phyloP scores from a whole-genome alignment of 92 coral and sea anemone genomes.

The Hydrozoanthus gracilis region DNA sequence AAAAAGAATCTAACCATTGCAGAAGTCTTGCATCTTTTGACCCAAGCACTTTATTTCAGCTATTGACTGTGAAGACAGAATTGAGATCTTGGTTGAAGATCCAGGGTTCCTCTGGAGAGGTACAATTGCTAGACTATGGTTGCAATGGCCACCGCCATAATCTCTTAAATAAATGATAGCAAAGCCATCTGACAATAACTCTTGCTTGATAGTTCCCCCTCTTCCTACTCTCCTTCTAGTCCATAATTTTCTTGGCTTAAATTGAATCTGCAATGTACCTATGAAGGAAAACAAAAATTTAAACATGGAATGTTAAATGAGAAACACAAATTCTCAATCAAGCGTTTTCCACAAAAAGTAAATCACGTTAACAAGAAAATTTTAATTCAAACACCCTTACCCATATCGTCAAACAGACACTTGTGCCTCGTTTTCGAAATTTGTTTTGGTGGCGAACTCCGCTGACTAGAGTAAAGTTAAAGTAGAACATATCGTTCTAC shows the following conservation, averaged over 20 bases:
- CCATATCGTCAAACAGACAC: too few species aligned
- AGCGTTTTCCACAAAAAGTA: background rate
- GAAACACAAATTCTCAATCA: background rate
- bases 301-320: background rate
- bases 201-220: background rate
- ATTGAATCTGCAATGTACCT: conserved; percentile 33
- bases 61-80: conserved; percentile 35
- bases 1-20: conserved; percentile 26
- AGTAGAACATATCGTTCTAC: too few species aligned
- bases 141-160: background rate
- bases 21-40: conserved; percentile 33
- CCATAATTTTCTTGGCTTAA: background rate
- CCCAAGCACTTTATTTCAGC: conserved; percentile 31
- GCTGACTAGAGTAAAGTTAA: too few species aligned
- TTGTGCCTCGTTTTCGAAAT: too few species aligned
- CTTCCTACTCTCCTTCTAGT: background rate
- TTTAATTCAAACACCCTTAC: too few species aligned
- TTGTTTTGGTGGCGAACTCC: too few species aligned
- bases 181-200: conserved; percentile 3
- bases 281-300: too few species aligned
- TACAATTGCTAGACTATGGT: conserved; percentile 40
- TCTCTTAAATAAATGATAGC: conserved; percentile 39
- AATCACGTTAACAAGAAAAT: too few species aligned
- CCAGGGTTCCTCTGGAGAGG: background rate
- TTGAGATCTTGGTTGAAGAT: background rate